Conservation (phyloP, 92 coral and sea anemone genomes). For the Porites rus region DNA sequence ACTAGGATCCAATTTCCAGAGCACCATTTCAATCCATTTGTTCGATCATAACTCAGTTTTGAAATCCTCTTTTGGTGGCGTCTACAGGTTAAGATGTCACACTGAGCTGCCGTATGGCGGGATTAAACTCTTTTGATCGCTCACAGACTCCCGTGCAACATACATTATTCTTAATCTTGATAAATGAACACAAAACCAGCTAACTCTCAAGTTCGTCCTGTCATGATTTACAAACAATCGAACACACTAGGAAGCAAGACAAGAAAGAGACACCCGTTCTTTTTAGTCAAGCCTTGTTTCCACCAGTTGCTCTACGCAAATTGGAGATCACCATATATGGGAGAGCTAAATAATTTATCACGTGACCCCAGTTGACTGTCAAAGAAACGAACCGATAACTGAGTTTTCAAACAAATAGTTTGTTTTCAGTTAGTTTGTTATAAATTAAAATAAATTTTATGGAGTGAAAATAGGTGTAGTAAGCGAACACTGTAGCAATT, state of each 20-base stretch:
- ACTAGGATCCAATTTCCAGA: not conserved
- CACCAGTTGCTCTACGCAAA: conserved; percentile 27
- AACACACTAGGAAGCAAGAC: conserved; percentile 6
- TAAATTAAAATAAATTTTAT: not conserved
- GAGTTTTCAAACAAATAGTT: not conserved
- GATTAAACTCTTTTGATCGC: conserved; percentile 1
- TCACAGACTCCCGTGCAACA: not conserved
- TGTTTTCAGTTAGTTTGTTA: not conserved
- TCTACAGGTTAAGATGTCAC: not conserved
- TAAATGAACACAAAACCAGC: conserved; percentile 5
- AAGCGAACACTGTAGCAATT: not conserved
- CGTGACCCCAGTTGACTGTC: conserved; percentile 3
- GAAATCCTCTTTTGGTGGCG: conserved; percentile 31
- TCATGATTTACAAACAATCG: conserved; percentile 31
- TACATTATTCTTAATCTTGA: conserved; percentile 10
- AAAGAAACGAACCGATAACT: not conserved
- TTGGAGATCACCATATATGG: conserved; percentile 31
- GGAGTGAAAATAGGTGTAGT: too few relatives aligned
- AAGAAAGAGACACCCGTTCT: conserved; percentile 24
- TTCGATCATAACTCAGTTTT: not conserved
- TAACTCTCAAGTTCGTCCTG: conserved; percentile 1
- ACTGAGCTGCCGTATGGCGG: not conserved
- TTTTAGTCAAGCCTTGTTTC: conserved; percentile 22
- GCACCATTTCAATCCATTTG: conserved; percentile 39
- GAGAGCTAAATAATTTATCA: conserved; percentile 24